A percentile compares a stretch with the other conserved stretches of the same genome.
Evolutionary conservation across 1,140 invertebrate genomes (phyloP).

Genomic region (Eubasilissa regina): DNA sequence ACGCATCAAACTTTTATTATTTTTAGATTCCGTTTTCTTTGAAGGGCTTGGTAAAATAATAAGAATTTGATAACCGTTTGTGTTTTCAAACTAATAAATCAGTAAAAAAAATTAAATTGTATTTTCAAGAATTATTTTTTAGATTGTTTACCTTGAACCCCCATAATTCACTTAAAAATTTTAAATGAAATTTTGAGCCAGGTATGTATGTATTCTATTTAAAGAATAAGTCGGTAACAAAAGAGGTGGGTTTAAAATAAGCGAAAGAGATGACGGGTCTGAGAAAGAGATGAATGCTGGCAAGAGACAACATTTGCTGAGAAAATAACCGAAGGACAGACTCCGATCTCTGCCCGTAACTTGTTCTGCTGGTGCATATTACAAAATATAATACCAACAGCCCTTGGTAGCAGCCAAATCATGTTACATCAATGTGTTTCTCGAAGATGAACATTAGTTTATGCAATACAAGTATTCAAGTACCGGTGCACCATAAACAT

Average conservation of each 20-base stretch:
- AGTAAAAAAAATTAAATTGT: no score
- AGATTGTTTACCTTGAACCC: no score
- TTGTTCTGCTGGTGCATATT: conserved; percentile 7
- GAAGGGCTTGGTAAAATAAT: no score
- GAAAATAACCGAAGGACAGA: conserved; percentile 44
- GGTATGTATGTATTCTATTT: conserved; percentile 41
- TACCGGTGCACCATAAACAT: no score
- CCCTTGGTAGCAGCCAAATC: conserved; percentile 13
- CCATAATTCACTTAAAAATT: no score
- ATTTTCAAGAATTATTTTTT: no score
- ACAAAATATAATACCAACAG: conserved; percentile 5
- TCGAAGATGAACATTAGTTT: neutral
- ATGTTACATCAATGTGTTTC: neutral
- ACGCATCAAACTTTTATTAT: no score
- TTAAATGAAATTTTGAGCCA: no score
- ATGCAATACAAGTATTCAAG: neutral
- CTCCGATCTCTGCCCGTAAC: conserved; percentile 19
- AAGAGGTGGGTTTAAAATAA: conserved; percentile 45
- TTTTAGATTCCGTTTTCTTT: no score
- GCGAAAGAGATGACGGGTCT: neutral
- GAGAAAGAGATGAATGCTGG: conserved; percentile 32
- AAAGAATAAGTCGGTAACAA: conserved; percentile 31
- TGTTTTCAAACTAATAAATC: no score
- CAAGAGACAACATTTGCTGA: conserved; percentile 35
- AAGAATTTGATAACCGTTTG: no score